phyloP scores from a whole-genome alignment of 2,113 vertebrate genomes.

The Eudyptes chrysolophus region DNA sequence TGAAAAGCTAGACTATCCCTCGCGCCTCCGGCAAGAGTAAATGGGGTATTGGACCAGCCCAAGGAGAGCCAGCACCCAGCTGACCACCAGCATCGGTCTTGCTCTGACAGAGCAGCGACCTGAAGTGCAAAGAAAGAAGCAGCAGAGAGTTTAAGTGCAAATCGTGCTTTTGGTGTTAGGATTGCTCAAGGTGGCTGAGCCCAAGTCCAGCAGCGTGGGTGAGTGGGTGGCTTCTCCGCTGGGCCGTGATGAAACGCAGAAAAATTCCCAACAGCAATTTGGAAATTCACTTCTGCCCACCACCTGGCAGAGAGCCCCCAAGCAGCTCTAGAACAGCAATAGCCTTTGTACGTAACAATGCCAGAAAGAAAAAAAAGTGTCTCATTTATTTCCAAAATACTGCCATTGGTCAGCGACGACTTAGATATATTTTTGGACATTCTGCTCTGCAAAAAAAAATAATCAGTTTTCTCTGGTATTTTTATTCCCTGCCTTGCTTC shows the following conservation, averaged over 20 bases:
- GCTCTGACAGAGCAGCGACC: neutral
- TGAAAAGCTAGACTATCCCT: neutral
- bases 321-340: neutral
- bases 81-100: neutral
- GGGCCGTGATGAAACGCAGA: neutral
- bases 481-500: neutral
- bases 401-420: fast-evolving
- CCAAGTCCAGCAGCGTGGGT: neutral
- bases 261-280: neutral
- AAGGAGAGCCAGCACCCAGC: neutral
- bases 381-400: neutral
- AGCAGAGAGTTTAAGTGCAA: neutral
- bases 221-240: neutral
- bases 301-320: neutral
- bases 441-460: neutral
- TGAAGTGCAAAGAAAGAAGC: neutral
- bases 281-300: neutral
- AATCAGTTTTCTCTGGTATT: neutral
- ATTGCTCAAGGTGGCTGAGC: neutral
- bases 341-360: neutral
- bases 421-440: neutral
- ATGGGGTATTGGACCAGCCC: neutral
- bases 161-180: neutral
- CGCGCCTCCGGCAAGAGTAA: neutral
- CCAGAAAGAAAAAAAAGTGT: neutral